A percentile compares a stretch with the other conserved stretches of the same genome.
Conservation (phyloP, 1,140 invertebrate species). For the Dinothrombium tinctorium region DNA sequence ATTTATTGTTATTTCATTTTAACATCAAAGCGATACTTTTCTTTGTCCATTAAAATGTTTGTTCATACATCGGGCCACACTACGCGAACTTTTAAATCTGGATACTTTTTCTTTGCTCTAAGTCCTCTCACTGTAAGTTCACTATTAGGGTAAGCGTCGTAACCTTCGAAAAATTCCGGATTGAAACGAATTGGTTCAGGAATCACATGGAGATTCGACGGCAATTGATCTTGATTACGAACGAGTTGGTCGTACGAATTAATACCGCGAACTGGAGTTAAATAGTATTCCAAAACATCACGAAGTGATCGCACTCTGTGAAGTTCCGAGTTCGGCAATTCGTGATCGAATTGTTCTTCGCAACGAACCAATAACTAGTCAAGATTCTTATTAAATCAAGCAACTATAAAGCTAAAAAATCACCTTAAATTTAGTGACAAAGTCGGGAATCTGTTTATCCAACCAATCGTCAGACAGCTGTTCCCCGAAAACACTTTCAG, state of each 20-base stretch:
- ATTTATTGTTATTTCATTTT: too few species aligned
- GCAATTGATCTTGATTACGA: constrained; percentile 8
- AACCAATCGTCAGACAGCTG: constrained; percentile 5
- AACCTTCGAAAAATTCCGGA: constrained; percentile 14
- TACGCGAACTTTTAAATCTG: constrained; percentile 3
- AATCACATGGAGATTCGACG: constrained; percentile 13
- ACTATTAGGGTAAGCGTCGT: constrained; percentile 11
- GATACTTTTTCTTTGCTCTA: constrained; percentile 11
- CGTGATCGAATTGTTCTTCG: constrained; percentile 42
- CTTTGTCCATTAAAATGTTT: background rate
- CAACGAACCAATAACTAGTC: constrained; percentile 37
- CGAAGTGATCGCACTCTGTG: constrained; percentile 39
- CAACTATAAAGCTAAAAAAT: background rate
- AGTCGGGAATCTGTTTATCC: constrained; percentile 21
- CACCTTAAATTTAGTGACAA: constrained; percentile 32
- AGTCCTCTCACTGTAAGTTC: background rate
- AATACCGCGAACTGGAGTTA: constrained; percentile 11
- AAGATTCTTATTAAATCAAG: background rate
- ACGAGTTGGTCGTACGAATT: constrained; percentile 10
- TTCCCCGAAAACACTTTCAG: too few species aligned
- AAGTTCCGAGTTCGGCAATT: constrained; percentile 54
- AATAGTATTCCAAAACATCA: constrained; percentile 12
- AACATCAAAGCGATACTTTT: too few species aligned
- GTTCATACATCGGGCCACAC: constrained; percentile 12
- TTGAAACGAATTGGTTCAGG: constrained; percentile 11